Percentiles rank a stretch among this genome's conserved stretches.
Conservation (phyloP, 2,113 vertebrate species). For the Myiopsitta monachus region DNA sequence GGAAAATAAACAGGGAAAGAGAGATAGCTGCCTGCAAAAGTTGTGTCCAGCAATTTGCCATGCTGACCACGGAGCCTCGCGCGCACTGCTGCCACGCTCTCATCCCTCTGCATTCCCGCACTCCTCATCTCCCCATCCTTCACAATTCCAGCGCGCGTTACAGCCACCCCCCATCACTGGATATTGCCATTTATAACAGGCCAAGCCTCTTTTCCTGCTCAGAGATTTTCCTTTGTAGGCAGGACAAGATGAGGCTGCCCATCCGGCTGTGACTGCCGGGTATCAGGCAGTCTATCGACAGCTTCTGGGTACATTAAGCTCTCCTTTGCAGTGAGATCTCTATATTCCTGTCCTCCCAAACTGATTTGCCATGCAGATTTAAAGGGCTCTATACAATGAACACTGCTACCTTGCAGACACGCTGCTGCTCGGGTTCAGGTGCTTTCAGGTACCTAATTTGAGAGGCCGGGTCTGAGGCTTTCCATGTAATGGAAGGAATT, state of each 20-base stretch:
- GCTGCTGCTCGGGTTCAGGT: not conserved
- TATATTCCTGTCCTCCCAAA: not conserved
- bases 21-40: not conserved
- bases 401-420: not conserved
- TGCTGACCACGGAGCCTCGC: not conserved
- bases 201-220: not conserved
- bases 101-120: rapidly evolving
- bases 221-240: not conserved
- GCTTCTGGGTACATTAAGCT: constrained; percentile 50
- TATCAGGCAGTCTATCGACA: constrained; percentile 16
- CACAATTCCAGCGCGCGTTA: not conserved
- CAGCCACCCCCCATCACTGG: not conserved
- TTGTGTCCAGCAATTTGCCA: not conserved
- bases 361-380: constrained; percentile 26
- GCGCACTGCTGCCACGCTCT: rapidly evolving
- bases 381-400: not conserved
- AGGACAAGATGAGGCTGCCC: not conserved
- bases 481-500: not conserved
- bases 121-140: not conserved
- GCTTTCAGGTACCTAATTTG: not conserved
- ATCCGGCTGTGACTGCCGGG: not conserved
- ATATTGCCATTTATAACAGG: not conserved
- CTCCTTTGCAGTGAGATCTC: not conserved
- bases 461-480: not conserved
- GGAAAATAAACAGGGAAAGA: not conserved